Conservation (phyloP, 2,888 invertebrate species). For the Heliconius charithonia region DNA sequence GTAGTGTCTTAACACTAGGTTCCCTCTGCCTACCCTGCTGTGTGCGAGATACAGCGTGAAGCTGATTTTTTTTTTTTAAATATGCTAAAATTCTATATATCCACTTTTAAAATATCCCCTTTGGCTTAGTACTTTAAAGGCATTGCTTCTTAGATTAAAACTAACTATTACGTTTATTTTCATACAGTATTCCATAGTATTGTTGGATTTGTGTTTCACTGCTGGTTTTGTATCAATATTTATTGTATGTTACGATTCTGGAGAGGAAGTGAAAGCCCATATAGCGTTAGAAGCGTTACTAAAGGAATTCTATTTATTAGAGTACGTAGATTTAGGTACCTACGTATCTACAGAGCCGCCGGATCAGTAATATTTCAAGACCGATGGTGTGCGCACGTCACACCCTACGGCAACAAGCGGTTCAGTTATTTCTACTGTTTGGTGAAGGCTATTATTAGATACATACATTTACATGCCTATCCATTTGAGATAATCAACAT, state of each 20-base stretch:
- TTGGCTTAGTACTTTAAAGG: not conserved
- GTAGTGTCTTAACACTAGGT: too few relatives aligned
- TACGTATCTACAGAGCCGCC: conserved; percentile 33
- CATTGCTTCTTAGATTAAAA: not conserved
- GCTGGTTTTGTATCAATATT: conserved; percentile 4
- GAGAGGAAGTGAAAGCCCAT: conserved; percentile 57
- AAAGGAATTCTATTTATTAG: conserved; percentile 45
- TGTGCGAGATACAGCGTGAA: too few relatives aligned
- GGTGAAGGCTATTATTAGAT: conserved; percentile 27
- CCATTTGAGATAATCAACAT: not conserved
- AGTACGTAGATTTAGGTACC: conserved; percentile 46
- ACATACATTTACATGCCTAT: conserved; percentile 5
- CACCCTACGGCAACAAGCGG: conserved; percentile 32
- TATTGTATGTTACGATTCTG: conserved; percentile 19
- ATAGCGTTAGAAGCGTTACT: conserved; percentile 32
- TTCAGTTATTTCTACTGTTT: conserved; percentile 35
- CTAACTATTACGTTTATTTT: not conserved
- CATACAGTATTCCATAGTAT: not conserved
- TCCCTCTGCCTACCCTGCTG: too few relatives aligned
- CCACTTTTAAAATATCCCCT: not conserved
- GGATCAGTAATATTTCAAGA: conserved; percentile 70
- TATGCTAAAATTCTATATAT: not conserved
- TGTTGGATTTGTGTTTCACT: conserved; percentile 42
- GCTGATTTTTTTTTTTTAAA: too few relatives aligned
- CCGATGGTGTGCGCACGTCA: conserved; percentile 61